Evolutionary conservation across 35 echinoderm and acorn worm genomes (phyloP), one percentile per base, ranked within the genome.

Genomic region (Stichopus chloronotus): DNA sequence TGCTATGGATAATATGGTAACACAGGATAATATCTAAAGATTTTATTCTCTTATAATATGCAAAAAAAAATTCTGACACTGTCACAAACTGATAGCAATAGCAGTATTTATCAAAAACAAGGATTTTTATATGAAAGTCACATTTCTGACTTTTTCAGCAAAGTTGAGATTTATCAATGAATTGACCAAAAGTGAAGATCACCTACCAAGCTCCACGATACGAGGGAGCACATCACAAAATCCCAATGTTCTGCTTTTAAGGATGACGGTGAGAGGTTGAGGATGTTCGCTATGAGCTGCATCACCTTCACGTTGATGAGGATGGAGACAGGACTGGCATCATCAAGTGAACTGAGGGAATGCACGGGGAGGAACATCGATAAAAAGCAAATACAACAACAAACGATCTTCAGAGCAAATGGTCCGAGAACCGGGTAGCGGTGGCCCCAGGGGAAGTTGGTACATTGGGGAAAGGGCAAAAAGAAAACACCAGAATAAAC

Each of bases 161-260:
- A 43, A 43, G 30, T 43, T 43, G 30, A 43, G 30, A 43, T 43
- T 43, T 43, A 3, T 43, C 30, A 43, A 43, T 43, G 30, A 43
- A 43, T 43, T 14, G 61, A 65, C 61, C 11, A 65, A 21, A 13
- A 2, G 5, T 14, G 24, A 23, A 68, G 5, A 30, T 8, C 55
- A 88, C 90, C 92, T 59, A 98, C 96, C 90, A 95, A 92, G 77
- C 95, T 88, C 96, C 96, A 98, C 5, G 92, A 85, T 19, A 98
- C 90, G 6, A 98, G 53, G 5, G 94, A 95, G 72, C 96, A 98
- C 21, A 98, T 89, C 21, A 98, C 80, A 83, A 98, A 98, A 74
- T 98, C 96, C 96, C 96, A 98, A 74, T 93, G 52, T 56, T 93
- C 78, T 25, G 84, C 81, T 13, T 84, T 69, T 55, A 98, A 65